A percentile compares a stretch with the other conserved stretches of the same genome.
Evolutionary conservation across 1,140 invertebrate genomes (phyloP).

Genomic region (Aleiodes sp.): DNA sequence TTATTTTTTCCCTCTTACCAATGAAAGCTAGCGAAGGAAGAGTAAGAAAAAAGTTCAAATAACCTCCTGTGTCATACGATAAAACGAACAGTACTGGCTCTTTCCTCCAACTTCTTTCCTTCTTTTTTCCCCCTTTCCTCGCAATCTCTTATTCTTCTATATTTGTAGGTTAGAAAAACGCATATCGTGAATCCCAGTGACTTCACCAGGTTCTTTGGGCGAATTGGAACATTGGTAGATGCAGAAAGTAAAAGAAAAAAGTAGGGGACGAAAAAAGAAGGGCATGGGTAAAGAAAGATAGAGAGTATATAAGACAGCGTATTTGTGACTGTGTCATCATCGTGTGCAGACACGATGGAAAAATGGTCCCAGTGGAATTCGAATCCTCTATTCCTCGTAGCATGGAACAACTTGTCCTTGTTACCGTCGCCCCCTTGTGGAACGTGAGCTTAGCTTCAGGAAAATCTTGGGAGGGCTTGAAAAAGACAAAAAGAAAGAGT

Average conservation of each 20-base stretch:
- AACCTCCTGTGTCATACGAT: background rate
- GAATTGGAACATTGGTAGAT: background rate
- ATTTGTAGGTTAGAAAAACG: background rate
- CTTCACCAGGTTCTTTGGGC: background rate
- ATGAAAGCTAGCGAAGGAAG: too few relatives aligned
- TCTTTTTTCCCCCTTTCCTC: background rate
- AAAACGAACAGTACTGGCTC: too few relatives aligned
- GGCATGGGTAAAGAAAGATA: background rate
- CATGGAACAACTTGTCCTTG: constrained; percentile 50
- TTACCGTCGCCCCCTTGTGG: constrained; percentile 37
- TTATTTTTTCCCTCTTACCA: too few relatives aligned
- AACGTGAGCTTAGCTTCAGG: constrained; percentile 5
- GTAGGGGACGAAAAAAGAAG: too few relatives aligned
- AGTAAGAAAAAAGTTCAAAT: background rate
- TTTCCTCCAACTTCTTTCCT: too few relatives aligned
- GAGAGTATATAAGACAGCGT: background rate
- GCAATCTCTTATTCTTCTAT: background rate
- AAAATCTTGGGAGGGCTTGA: too few relatives aligned
- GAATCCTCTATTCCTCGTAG: constrained; percentile 39
- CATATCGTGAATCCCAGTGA: constrained; percentile 8
- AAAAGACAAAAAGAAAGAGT: too few relatives aligned
- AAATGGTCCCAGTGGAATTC: constrained; percentile 28
- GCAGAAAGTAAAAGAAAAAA: background rate
- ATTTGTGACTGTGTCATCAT: constrained; percentile 1
- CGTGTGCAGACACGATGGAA: constrained; percentile 12